Evolutionary conservation across 2,113 vertebrate genomes (phyloP).

Genomic region (Sminthopsis crassicaudata): DNA sequence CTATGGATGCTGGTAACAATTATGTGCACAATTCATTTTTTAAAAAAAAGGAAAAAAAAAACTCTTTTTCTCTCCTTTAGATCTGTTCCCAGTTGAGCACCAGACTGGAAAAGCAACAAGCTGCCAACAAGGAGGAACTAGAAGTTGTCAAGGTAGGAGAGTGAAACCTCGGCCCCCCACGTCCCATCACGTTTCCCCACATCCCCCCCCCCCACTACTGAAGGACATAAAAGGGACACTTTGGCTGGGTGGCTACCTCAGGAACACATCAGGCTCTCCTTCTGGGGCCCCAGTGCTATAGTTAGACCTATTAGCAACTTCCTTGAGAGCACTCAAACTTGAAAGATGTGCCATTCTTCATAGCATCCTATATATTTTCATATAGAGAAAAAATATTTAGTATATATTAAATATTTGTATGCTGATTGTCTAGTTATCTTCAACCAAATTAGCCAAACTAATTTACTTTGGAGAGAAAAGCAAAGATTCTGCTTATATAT

Average conservation of each 20-base stretch:
- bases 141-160: slow-evolving; percentile 93
- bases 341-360: neutral
- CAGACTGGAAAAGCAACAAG: slow-evolving; percentile 96
- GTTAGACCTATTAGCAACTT: neutral
- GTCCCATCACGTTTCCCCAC: no score
- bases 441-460: neutral
- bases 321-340: neutral
- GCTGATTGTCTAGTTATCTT: slow-evolving; percentile 11
- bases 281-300: neutral
- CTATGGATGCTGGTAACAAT: neutral
- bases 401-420: neutral
- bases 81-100: slow-evolving; percentile 99
- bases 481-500: slow-evolving; percentile 35
- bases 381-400: neutral
- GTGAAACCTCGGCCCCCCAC: rapidly evolving
- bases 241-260: neutral
- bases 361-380: neutral
- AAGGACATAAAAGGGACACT: neutral
- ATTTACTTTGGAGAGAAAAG: neutral
- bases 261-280: neutral
- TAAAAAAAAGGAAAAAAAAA: neutral
- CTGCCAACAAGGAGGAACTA: slow-evolving; percentile 95
- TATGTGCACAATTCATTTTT: no score
- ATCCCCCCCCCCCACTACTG: neutral
- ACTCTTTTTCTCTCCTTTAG: slow-evolving; percentile 82